These are phyloP conservation scores for Syngnathus floridae DNA, from an alignment of 2,113 vertebrate genomes.

Conservation along the genomic window DNA sequence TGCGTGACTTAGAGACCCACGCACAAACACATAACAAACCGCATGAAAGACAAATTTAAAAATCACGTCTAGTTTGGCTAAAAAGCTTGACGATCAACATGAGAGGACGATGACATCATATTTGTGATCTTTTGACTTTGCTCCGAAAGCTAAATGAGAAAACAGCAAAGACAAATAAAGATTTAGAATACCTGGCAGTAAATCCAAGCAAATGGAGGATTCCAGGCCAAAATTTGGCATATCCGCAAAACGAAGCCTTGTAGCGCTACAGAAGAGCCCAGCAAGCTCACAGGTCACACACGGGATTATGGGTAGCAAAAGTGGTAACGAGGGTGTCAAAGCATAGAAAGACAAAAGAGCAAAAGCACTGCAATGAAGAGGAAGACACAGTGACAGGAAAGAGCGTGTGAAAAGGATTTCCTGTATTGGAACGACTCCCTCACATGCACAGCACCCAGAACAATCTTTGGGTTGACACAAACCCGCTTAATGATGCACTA, in stretches of 20 bases:
- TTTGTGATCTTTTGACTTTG: slow-evolving; percentile 13
- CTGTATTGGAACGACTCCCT: slow-evolving; percentile 68
- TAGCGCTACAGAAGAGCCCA: slow-evolving; percentile 27
- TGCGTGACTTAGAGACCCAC: slow-evolving; percentile 23
- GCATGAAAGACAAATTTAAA: neutral
- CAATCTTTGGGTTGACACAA: neutral
- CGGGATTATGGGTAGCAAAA: slow-evolving; percentile 59
- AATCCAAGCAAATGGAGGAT: neutral
- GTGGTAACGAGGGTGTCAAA: slow-evolving; percentile 69
- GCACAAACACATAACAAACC: slow-evolving; percentile 10
- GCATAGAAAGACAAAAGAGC: slow-evolving; percentile 48
- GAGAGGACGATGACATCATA: neutral
- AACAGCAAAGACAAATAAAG: neutral
- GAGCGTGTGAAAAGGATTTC: slow-evolving; percentile 69
- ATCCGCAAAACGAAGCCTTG: slow-evolving; percentile 13
- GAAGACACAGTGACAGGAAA: slow-evolving; percentile 60
- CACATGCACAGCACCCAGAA: slow-evolving; percentile 17
- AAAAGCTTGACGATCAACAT: neutral
- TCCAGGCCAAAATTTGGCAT: neutral
- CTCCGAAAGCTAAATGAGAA: slow-evolving; percentile 13
- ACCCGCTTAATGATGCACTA: slow-evolving; percentile 10
- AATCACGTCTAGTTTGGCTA: neutral
- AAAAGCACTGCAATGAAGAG: slow-evolving; percentile 63
- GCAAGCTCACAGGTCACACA: slow-evolving; percentile 35
- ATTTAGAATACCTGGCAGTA: neutral